A percentile compares a stretch with the other conserved stretches of the same genome.
These are phyloP conservation scores for Myathropa florea DNA, from an alignment of 2,888 invertebrate genomes.

Conservation along the genomic window DNA sequence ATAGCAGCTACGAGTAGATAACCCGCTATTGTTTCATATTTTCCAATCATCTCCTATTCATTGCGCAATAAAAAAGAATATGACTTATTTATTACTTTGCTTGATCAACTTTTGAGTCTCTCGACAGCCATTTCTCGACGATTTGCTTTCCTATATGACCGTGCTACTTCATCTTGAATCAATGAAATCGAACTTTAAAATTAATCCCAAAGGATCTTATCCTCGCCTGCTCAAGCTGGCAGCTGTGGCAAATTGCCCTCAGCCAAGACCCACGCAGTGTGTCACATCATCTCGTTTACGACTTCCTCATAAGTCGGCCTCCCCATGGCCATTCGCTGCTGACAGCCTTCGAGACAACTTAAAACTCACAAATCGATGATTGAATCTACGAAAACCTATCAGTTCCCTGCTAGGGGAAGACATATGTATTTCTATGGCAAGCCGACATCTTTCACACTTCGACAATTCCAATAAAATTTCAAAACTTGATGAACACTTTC, in stretches of 20 bases:
- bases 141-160: not conserved
- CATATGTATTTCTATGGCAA: not conserved
- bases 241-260: not conserved
- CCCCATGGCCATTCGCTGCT: not conserved
- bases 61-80: not conserved
- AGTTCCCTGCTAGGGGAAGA: not conserved
- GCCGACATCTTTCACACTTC: not conserved
- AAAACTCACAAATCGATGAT: not conserved
- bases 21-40: not conserved
- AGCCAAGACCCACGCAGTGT: not conserved
- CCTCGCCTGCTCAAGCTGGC: not conserved
- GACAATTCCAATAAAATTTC: not conserved
- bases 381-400: not conserved
- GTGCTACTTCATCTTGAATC: not conserved
- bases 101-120: not conserved
- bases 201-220: not conserved
- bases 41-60: not conserved
- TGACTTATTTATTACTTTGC: not conserved
- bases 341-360: not conserved
- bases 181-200: not conserved
- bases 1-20: not conserved
- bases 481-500: not conserved
- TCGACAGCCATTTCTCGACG: not conserved
- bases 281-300: not conserved
- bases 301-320: not conserved